Conservation (phyloP, 53 echinoderm and acorn worm genomes). For the Temnopleurus reevesii region DNA sequence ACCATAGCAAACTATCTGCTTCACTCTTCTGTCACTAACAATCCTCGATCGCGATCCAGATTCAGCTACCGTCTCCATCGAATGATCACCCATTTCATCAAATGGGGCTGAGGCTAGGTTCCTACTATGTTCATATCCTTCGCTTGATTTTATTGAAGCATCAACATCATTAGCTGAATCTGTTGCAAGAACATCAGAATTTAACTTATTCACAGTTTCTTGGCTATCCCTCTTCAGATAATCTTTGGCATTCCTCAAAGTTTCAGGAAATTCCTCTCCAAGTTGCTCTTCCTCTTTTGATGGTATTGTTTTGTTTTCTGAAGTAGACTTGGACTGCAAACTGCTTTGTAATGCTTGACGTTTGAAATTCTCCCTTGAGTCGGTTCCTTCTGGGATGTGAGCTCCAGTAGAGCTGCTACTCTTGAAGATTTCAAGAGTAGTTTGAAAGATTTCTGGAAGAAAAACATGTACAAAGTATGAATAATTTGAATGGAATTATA, state of each 20-base stretch:
- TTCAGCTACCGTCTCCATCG: neutral
- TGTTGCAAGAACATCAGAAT: neutral
- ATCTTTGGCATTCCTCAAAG: neutral
- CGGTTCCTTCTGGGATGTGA: neutral
- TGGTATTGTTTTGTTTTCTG: neutral
- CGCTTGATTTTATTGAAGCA: neutral
- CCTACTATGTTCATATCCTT: neutral
- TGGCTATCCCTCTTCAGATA: neutral
- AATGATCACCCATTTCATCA: neutral
- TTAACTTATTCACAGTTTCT: neutral
- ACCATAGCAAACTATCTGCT: constrained; percentile 81
- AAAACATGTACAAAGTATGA: too few relatives aligned
- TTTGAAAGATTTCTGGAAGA: neutral
- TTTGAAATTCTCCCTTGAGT: neutral
- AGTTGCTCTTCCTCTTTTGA: neutral
- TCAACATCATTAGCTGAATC: neutral
- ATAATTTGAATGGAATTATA: neutral
- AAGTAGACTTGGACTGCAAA: neutral
- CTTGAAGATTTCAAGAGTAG: neutral
- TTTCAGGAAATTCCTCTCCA: neutral
- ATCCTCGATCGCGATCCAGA: neutral
- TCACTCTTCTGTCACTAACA: neutral
- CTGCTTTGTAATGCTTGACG: neutral
- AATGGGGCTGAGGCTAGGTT: neutral
- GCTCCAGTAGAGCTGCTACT: neutral